Base-by-base conservation (phyloP, 2,888 invertebrate species). In the Leptura quadrifasciata region DNA sequence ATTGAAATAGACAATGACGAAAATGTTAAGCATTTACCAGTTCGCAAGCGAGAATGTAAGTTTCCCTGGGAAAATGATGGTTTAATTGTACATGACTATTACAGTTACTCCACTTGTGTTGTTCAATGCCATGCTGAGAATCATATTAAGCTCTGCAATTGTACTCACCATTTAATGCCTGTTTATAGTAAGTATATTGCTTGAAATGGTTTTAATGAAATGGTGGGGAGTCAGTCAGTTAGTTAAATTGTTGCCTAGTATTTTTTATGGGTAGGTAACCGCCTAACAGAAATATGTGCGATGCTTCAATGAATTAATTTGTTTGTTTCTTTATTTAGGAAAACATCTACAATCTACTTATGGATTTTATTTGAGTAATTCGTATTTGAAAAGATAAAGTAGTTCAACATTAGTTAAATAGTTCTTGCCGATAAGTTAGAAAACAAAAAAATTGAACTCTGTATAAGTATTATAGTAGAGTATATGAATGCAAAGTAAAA, bases 101-200 rank as follows among this genome's bases (percentile, higher is more conserved):
- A 93, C 83, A 91, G 93, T n/a, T 91, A 92, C 82, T 91, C 92
- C 20, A 90, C 91, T 0, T 93, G 93, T 82, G 86, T 92, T 1
- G 89, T 93, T 76, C 91, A 92, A 85, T 93, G 92, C 81, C 91
- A 92, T 74, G 91, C 91, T 0, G 85, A 90, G 68, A 89, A 90
- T 1, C 93, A 93, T 79, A 82, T 90, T 0, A 85, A 88, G 6
- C 83, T 89, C 9, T 93, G 93, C 82, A 93, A 93, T 81, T 93
- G 93, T 83, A 92, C 93, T 0, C 92, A 93, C 85, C 93, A 93
- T 84, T 90, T 92, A 68, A 91, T 93, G 90, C 91, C 93, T 1
- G 88, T 87, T 76, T 88, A 91, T 71, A 90, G 93, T 92, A 87
- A 87, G 87, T 82, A 71, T n/a, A 52, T 15, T 6, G 4, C 52